Conservation (phyloP, 2,797 vertebrate genomes). For the Sibirionetta formosa region DNA sequence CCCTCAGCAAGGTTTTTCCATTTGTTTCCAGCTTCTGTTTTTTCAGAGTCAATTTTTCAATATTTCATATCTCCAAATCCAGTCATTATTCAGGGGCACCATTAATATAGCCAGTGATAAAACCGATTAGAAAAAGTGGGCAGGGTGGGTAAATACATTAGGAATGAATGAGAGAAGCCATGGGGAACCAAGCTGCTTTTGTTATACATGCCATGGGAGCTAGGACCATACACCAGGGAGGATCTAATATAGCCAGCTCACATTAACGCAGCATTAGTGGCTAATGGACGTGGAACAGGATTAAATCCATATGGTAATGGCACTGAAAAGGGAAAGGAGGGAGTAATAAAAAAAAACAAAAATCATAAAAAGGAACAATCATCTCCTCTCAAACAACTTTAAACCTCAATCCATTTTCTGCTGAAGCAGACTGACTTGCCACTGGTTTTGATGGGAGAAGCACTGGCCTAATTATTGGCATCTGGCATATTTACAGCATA, state of each 20-base stretch:
- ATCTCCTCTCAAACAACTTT: slow-evolving; percentile 25
- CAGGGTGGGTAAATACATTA: slow-evolving; percentile 45
- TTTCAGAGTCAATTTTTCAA: slow-evolving; percentile 12
- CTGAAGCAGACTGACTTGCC: neutral
- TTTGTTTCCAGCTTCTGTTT: slow-evolving; percentile 24
- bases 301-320: slow-evolving; percentile 45
- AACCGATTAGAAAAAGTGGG: slow-evolving; percentile 23
- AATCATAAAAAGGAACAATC: neutral
- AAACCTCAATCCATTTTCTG: neutral
- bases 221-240: slow-evolving; percentile 40
- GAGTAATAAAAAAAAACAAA: slow-evolving; percentile 7
- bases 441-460: neutral
- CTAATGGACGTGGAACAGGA: slow-evolving; percentile 17
- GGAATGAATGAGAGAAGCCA: slow-evolving; percentile 35
- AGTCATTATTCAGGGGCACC: neutral
- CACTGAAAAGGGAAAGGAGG: slow-evolving; percentile 22
- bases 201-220: slow-evolving; percentile 8
- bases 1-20: neutral
- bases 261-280: slow-evolving; percentile 41
- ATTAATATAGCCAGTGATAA: slow-evolving; percentile 1
- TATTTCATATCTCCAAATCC: neutral
- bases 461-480: neutral
- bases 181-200: slow-evolving; percentile 37
- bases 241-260: slow-evolving; percentile 26
- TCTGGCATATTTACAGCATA: neutral